Conservation (phyloP, 1,140 invertebrate genomes). For the Argopecten irradians region DNA sequence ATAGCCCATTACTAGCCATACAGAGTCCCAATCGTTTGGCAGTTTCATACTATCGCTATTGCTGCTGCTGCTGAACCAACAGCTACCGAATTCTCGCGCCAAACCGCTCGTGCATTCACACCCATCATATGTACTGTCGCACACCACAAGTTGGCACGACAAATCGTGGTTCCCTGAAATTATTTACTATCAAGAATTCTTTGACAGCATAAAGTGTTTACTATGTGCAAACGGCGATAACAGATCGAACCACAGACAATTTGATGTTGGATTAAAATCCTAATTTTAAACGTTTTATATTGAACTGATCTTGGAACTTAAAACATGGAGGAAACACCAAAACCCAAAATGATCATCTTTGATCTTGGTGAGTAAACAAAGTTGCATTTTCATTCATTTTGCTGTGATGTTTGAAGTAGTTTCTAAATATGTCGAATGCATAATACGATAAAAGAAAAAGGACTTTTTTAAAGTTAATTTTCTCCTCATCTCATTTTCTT, state of each 20-base stretch:
- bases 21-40: background rate
- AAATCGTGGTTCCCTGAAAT: background rate
- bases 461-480: too few species aligned
- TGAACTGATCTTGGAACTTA: background rate
- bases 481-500: too few species aligned
- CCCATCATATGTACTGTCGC: background rate
- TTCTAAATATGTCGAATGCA: too few species aligned
- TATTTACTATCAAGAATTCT: background rate
- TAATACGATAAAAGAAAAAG: too few species aligned
- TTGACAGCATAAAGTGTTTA: background rate
- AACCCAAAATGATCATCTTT: background rate
- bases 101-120: background rate
- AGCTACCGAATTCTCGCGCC: background rate
- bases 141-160: background rate
- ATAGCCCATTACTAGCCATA: background rate
- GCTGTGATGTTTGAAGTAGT: too few species aligned
- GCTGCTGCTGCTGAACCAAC: background rate
- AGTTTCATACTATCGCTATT: background rate
- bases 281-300: background rate
- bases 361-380: background rate
- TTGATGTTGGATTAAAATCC: background rate
- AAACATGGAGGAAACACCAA: background rate
- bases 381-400: too few species aligned
- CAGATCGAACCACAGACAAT: background rate
- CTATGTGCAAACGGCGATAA: background rate